Conservation (phyloP, 35 echinoderm and acorn worm species). For the Acanthaster planci region DNA sequence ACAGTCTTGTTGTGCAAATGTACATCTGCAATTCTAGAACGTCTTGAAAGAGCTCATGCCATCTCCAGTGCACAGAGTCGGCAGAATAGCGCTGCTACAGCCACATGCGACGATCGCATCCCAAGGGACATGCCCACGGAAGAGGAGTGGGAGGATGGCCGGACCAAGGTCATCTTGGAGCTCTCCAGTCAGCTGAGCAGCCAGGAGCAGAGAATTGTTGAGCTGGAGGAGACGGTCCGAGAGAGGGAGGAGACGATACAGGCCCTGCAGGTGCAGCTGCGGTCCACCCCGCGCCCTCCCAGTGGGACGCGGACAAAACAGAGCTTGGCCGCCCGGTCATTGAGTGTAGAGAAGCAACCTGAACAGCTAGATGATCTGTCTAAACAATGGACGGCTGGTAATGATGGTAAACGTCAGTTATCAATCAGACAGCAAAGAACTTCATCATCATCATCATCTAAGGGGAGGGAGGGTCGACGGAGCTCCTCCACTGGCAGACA, state of each 20-base stretch:
- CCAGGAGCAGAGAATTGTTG: constrained; percentile 52
- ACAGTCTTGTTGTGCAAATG: too few relatives aligned
- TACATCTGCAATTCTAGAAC: background rate
- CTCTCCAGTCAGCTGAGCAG: constrained; percentile 46
- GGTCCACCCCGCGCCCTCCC: background rate
- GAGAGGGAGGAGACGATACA: constrained; percentile 36
- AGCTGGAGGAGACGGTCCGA: constrained; percentile 41
- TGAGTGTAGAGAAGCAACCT: background rate
- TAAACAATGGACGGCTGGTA: background rate
- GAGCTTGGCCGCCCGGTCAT: background rate
- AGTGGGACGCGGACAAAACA: constrained; percentile 22
- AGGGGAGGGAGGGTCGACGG: background rate
- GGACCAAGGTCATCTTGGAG: constrained; percentile 65
- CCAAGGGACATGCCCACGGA: background rate
- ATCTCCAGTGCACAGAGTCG: constrained; percentile 1
- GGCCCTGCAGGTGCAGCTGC: background rate
- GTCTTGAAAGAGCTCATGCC: constrained; percentile 36
- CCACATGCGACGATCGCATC: background rate
- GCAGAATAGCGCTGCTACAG: background rate
- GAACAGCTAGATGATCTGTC: too few relatives aligned
- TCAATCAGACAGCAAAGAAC: background rate
- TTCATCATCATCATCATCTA: background rate
- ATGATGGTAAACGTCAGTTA: background rate
- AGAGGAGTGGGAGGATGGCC: constrained; percentile 44
- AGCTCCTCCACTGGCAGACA: background rate